Evolutionary conservation across 2,888 invertebrate species (phyloP), one percentile per base, ranked within the genome.

Genomic region (Phortica magna): DNA sequence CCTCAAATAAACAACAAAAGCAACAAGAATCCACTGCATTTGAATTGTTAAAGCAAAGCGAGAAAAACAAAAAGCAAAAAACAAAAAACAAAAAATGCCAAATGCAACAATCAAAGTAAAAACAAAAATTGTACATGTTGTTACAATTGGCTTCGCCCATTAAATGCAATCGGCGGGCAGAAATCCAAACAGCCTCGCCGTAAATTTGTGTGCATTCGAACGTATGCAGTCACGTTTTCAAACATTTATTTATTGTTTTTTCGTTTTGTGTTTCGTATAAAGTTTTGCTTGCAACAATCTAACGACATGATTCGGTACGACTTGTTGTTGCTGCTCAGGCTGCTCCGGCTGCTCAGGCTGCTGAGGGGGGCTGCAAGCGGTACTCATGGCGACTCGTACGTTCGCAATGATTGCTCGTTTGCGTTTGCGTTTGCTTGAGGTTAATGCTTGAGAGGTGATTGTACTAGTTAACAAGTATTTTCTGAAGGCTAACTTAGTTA

Each of bases 391-490:
- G 10, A 61, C 61, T 19, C 48, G 9, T 61, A 61, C 31, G 31
- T 48, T n/a, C 19, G 22, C 22, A 4, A 70, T 31, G 7, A 7
- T 70, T 70, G 70, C 22, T 55, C 53, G n/a, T 61, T n/a, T 31
- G 22, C 4, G 65, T 65, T 31, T 31, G 12, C 14, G 39, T 39
- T 39, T 39, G 65, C 31, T 65, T 65, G 31, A 41, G 65, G 31
- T 65, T 65, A 31, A 65, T 65, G 65, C n/a, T 65, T 65, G 65
- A 39, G 65, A 31, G 31, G 39, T 41, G 31, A 41, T 41, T 65
- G 65, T 65, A 79, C 86, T 79, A 80, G 78, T 80, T 85, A 88
- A 81, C 88, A 88, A 82, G 88, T 82, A 85, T 86, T 87, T 87
- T 71, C 53, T 71, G 70, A 71, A 71, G 70, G 70, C 70, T 71